Evolutionary conservation across 1,140 invertebrate genomes (phyloP).

Genomic region (Caenorhabditis remanei): DNA sequence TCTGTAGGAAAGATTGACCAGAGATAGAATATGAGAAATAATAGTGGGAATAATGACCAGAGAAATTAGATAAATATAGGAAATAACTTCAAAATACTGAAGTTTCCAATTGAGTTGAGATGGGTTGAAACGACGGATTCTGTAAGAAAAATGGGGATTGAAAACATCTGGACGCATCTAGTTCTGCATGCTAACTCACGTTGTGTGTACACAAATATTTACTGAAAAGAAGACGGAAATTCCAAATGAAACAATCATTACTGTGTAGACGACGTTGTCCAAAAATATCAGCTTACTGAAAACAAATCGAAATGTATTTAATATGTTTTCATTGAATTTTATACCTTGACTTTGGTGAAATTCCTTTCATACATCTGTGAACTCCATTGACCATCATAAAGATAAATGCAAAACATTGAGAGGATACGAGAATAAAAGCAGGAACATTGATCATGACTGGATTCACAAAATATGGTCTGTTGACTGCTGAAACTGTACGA

Average conservation of each 20-base stretch:
- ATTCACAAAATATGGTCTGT: constrained; percentile 25
- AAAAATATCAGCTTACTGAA: constrained; percentile 9
- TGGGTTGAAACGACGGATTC: constrained; percentile 37
- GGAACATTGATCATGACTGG: constrained; percentile 38
- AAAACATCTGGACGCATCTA: background rate
- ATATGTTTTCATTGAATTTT: background rate
- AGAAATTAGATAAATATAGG: background rate
- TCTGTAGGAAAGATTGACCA: background rate
- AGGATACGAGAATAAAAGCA: background rate
- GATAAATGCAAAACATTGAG: constrained; percentile 8
- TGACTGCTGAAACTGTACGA: background rate
- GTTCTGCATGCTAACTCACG: background rate
- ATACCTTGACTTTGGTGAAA: background rate
- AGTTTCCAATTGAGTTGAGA: constrained; percentile 4
- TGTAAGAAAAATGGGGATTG: background rate
- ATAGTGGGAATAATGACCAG: background rate
- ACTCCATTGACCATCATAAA: constrained; percentile 22
- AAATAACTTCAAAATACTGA: constrained; percentile 26
- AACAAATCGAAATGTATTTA: background rate
- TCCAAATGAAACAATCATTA: background rate
- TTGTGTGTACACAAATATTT: constrained; percentile 26
- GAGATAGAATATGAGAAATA: background rate
- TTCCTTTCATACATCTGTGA: background rate
- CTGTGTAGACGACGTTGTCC: background rate
- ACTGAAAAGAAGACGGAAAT: constrained; percentile 23